These are phyloP conservation scores for Schmidtea mediterranea DNA, from an alignment of 1,140 invertebrate genomes.

Conservation along the genomic window DNA sequence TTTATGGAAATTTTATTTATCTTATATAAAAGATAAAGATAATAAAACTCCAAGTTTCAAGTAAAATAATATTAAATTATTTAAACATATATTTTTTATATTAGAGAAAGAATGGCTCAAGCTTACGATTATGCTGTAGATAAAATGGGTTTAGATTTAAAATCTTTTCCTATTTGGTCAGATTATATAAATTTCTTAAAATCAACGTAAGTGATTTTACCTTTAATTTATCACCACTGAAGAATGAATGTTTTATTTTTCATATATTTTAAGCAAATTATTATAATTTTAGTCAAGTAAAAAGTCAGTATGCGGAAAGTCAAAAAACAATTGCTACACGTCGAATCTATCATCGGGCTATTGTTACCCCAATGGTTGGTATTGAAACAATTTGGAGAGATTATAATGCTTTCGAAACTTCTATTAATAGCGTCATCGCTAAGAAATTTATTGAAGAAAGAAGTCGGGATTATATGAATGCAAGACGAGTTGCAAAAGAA, in stretches of 20 bases:
- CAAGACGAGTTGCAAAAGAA: conserved; percentile 74
- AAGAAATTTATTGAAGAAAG: conserved; percentile 69
- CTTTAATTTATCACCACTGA: too few species aligned
- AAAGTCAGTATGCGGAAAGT: conserved; percentile 93
- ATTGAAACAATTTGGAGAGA: conserved; percentile 96
- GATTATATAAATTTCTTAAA: conserved; percentile 81
- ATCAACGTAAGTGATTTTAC: neutral
- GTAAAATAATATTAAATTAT: conserved; percentile 34
- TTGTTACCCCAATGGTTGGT: conserved; percentile 82
- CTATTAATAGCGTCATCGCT: conserved; percentile 81
- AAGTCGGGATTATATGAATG: conserved; percentile 86
- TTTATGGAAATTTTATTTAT: conserved; percentile 83
- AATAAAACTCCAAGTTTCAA: conserved; percentile 66
- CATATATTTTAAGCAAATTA: conserved; percentile 44
- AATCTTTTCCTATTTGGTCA: conserved; percentile 78
- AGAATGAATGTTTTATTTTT: too few species aligned
- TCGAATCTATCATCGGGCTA: conserved; percentile 73
- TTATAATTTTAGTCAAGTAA: conserved; percentile 39
- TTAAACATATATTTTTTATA: conserved; percentile 15
- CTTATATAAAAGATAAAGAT: conserved; percentile 92
- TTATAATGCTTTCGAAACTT: conserved; percentile 49
- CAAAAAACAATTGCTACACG: conserved; percentile 89
- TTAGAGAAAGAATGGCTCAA: conserved; percentile 92
- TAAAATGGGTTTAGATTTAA: conserved; percentile 90
- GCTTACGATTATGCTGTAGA: conserved; percentile 95